Conservation (phyloP, 2,888 invertebrate species). For the Ctena decussata region DNA sequence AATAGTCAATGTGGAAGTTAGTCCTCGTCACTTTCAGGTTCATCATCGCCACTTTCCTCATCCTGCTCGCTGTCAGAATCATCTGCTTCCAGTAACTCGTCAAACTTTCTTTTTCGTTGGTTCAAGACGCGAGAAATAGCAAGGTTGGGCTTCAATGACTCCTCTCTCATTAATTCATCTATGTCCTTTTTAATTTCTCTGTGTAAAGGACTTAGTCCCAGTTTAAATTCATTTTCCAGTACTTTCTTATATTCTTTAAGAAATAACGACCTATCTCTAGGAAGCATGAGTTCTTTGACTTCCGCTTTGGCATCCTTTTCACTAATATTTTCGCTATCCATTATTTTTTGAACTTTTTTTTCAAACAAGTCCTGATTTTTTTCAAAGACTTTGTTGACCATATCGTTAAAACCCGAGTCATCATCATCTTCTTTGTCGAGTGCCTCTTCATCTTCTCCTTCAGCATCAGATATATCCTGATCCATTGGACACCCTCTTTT, state of each 20-base stretch:
- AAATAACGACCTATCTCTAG: neutral
- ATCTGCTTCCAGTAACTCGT: neutral
- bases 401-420: neutral
- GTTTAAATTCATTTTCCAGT: neutral
- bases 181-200: neutral
- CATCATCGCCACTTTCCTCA: neutral
- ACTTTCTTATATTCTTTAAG: neutral
- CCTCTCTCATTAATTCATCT: neutral
- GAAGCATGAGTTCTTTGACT: neutral
- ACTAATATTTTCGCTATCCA: neutral
- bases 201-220: neutral
- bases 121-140: neutral
- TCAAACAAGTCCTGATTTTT: neutral
- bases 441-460: neutral
- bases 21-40: neutral
- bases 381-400: neutral
- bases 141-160: neutral
- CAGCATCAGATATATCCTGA: neutral
- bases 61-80: neutral
- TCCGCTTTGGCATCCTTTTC: neutral
- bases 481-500: neutral
- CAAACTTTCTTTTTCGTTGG: neutral
- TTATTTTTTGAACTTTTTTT: neutral
- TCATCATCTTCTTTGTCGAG: neutral
- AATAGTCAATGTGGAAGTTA: too few relatives aligned